These are phyloP conservation scores for Craseonycteris thonglongyai DNA, from an alignment of 2,113 vertebrate species.

Conservation along the genomic window DNA sequence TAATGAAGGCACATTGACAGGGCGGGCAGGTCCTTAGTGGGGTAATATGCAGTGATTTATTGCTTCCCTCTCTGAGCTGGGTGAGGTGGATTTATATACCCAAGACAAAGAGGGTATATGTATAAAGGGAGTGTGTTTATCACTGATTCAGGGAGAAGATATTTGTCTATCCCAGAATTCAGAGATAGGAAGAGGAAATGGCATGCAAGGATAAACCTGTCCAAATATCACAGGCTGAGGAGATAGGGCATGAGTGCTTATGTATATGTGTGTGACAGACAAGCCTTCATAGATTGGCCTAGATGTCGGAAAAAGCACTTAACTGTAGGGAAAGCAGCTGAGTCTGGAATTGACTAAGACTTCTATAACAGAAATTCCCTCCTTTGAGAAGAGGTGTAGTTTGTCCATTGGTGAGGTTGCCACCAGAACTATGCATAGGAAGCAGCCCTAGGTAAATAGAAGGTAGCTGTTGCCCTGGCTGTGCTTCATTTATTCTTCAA, in stretches of 20 bases:
- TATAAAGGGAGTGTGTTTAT: constrained; percentile 19
- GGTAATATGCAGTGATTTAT: background rate
- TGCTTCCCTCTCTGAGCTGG: constrained; percentile 20
- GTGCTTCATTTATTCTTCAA: background rate
- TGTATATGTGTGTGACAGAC: background rate
- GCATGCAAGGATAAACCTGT: background rate
- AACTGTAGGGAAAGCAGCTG: background rate
- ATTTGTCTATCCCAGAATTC: background rate
- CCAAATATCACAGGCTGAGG: background rate
- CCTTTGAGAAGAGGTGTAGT: background rate
- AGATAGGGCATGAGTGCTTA: background rate
- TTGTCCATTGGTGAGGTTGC: background rate
- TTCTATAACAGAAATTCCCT: background rate
- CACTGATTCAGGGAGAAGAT: background rate
- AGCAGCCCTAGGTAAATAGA: background rate
- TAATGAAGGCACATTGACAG: background rate
- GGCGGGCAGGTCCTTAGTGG: background rate
- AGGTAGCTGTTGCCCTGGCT: background rate
- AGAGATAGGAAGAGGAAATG: background rate
- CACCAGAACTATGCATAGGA: background rate
- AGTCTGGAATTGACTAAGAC: background rate
- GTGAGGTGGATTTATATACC: background rate
- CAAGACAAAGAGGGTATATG: background rate
- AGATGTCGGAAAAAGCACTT: background rate
- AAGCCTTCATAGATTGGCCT: background rate